Evolutionary conservation across 2,113 vertebrate species (phyloP).

Genomic region (Apteryx mantelli): DNA sequence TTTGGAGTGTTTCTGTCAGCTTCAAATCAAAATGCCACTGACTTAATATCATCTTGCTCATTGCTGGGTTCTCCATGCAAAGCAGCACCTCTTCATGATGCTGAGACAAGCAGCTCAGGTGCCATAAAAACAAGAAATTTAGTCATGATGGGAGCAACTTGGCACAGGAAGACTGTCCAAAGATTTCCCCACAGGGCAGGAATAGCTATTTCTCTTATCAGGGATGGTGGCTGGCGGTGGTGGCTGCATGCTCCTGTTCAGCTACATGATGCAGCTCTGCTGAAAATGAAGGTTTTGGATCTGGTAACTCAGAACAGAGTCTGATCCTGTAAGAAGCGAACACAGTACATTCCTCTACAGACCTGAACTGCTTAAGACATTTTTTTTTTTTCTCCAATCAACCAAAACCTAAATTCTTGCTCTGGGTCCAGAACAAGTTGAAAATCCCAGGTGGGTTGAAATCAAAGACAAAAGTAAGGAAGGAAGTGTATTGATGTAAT

Average conservation of each 20-base stretch:
- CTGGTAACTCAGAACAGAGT: not conserved
- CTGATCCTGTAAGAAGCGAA: not conserved
- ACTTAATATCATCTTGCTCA: not conserved
- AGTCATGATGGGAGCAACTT: not conserved
- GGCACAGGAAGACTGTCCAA: not conserved
- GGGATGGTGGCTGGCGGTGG: not conserved
- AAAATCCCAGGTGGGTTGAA: not conserved
- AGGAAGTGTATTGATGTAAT: not conserved
- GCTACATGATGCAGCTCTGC: not conserved
- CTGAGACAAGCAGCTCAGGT: not conserved
- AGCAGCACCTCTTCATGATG: not conserved
- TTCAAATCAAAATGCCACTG: not conserved
- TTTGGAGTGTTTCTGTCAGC: not conserved
- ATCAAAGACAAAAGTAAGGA: not conserved
- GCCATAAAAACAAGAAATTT: not conserved
- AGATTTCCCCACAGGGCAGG: not conserved
- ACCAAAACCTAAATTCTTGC: not conserved
- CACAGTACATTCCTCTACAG: not conserved
- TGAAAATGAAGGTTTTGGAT: not conserved
- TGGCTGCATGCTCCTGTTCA: not conserved
- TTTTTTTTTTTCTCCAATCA: not conserved
- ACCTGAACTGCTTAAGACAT: not conserved
- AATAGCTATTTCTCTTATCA: not conserved
- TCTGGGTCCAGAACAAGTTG: not conserved
- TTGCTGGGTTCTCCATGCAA: not conserved